phyloP scores from a whole-genome alignment of 2,797 vertebrate species.

The Otus scops region DNA sequence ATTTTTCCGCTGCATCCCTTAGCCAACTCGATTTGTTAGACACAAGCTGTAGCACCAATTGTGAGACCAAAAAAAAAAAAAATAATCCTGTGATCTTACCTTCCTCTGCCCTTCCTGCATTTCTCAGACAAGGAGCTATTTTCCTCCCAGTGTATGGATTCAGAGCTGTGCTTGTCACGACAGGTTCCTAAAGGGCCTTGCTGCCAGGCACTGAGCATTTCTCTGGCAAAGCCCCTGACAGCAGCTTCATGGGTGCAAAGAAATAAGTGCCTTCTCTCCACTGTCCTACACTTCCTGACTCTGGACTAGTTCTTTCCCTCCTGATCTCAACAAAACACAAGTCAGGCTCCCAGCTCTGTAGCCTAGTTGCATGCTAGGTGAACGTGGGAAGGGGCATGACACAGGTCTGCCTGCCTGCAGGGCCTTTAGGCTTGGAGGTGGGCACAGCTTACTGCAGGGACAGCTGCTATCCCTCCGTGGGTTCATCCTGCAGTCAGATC shows the following conservation, averaged over 20 bases:
- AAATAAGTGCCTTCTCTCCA: conserved; percentile 49
- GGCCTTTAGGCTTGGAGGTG: neutral
- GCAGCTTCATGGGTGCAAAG: neutral
- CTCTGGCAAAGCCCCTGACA: neutral
- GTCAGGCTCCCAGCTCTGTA: neutral
- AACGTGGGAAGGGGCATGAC: neutral
- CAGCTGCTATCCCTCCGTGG: neutral
- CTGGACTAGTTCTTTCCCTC: neutral
- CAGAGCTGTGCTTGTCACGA: neutral
- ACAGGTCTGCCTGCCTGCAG: neutral
- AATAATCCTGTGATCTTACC: neutral
- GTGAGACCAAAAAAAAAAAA: conserved; percentile 1
- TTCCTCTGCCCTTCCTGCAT: neutral
- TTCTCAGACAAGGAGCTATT: neutral
- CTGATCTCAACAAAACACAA: neutral
- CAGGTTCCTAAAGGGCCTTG: neutral
- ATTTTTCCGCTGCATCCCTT: conserved; percentile 34
- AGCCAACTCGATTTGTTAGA: conserved; percentile 22
- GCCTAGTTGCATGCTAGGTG: neutral
- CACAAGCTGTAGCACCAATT: neutral
- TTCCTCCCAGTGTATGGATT: neutral
- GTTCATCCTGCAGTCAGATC: neutral
- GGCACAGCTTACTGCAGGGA: neutral
- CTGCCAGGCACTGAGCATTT: neutral
- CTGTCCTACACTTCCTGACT: neutral